A percentile compares a stretch with the other conserved stretches of the same genome.
These are phyloP conservation scores for Pelobates cultripes DNA, from an alignment of 2,797 vertebrate genomes.

Conservation along the genomic window DNA sequence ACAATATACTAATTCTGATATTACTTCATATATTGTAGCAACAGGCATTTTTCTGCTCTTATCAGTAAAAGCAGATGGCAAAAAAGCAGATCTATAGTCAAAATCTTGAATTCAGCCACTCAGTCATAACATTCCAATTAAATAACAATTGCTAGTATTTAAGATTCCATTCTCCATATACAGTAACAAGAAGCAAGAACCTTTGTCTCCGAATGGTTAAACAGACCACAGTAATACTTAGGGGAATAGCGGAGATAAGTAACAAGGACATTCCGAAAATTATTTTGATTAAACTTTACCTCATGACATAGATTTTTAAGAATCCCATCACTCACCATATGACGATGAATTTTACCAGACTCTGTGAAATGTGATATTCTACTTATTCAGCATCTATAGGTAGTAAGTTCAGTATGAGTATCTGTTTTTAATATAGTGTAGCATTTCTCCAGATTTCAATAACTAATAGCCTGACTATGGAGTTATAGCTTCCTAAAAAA, in stretches of 20 bases:
- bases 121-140: slow-evolving; percentile 42
- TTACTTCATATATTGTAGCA: slow-evolving; percentile 32
- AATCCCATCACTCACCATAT: slow-evolving; percentile 43
- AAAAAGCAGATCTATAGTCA: slow-evolving; percentile 53
- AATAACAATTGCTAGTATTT: slow-evolving; percentile 7
- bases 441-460: slow-evolving; percentile 18
- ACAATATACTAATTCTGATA: slow-evolving; percentile 43
- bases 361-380: slow-evolving; percentile 36
- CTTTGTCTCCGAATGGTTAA: slow-evolving; percentile 40
- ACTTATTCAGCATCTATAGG: slow-evolving; percentile 20
- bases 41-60: slow-evolving; percentile 50
- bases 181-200: slow-evolving; percentile 15
- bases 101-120: slow-evolving; percentile 57
- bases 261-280: slow-evolving; percentile 35
- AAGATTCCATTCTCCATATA: slow-evolving; percentile 4
- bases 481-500: slow-evolving; percentile 3
- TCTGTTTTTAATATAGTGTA: slow-evolving; percentile 42
- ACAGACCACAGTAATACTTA: slow-evolving; percentile 9
- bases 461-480: slow-evolving; percentile 15
- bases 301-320: slow-evolving; percentile 39
- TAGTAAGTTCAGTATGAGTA: slow-evolving; percentile 12
- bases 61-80: slow-evolving; percentile 55
- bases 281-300: slow-evolving; percentile 44
- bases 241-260: slow-evolving; percentile 44
- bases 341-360: slow-evolving; percentile 35